These are phyloP conservation scores for Gastracanthus pulcherrimus DNA, from an alignment of 2,888 invertebrate species.

Conservation along the genomic window DNA sequence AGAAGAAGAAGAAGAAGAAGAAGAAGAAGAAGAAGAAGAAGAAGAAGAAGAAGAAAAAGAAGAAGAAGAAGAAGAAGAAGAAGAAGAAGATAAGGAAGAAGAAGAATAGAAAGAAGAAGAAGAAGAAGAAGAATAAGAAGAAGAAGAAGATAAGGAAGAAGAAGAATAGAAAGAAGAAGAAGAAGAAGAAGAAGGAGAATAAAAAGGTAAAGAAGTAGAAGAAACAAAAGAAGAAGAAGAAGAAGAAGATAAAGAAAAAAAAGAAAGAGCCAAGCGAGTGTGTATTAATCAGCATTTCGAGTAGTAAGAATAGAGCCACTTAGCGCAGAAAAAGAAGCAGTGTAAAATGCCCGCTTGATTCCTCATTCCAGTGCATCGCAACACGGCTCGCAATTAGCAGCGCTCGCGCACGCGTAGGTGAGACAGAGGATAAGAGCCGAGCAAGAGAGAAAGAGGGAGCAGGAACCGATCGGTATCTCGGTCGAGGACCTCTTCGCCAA, in stretches of 20 bases:
- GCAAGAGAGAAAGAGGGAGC: not conserved
- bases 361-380: conserved; percentile 9
- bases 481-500: conserved; percentile 12
- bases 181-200: too few relatives aligned
- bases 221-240: not conserved
- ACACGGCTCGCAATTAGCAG: conserved; percentile 35
- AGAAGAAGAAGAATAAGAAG: too few relatives aligned
- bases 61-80: too few relatives aligned
- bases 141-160: too few relatives aligned
- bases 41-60: too few relatives aligned
- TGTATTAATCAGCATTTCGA: not conserved
- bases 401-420: not conserved
- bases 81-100: too few relatives aligned
- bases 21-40: too few relatives aligned
- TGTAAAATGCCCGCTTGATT: not conserved
- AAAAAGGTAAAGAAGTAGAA: too few relatives aligned
- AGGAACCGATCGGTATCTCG: conserved; percentile 15
- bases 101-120: too few relatives aligned
- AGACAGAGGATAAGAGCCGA: not conserved
- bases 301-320: conserved; percentile 47
- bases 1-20: too few relatives aligned
- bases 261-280: not conserved
- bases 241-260: not conserved
- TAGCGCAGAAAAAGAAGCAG: conserved; percentile 49
- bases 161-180: too few relatives aligned